A percentile compares a stretch with the other conserved stretches of the same genome.
Evolutionary conservation across 92 coral and sea anemone genomes (phyloP).

Genomic region (Chrysogorgia sp.): DNA sequence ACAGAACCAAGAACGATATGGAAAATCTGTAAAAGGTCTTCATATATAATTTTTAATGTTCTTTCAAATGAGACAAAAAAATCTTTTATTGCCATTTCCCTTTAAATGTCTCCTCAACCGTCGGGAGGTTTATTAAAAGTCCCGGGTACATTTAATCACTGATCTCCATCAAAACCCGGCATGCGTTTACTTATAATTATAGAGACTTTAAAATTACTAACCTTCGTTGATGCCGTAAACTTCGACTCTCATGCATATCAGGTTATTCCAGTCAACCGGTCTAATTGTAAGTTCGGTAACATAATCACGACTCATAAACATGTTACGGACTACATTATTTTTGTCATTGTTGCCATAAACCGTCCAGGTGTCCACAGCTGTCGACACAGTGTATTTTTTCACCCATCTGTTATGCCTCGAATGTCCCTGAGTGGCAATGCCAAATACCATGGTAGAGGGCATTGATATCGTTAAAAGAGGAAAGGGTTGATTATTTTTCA

Average conservation of each 20-base stretch:
- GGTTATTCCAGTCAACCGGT: not conserved
- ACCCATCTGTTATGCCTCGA: not conserved
- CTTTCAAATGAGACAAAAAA: too few species aligned
- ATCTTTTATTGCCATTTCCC: too few species aligned
- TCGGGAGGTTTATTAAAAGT: too few species aligned
- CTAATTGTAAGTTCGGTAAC: too few species aligned
- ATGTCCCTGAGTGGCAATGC: not conserved
- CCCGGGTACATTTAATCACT: too few species aligned
- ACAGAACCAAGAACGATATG: too few species aligned
- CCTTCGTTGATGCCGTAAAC: constrained; percentile 8
- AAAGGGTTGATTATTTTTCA: not conserved
- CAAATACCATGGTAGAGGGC: not conserved
- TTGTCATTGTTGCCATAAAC: not conserved
- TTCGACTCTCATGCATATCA: constrained; percentile 10
- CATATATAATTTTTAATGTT: too few species aligned
- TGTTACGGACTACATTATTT: not conserved
- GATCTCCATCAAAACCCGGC: too few species aligned
- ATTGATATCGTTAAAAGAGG: too few species aligned
- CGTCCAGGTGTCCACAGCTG: not conserved
- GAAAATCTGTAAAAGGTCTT: too few species aligned
- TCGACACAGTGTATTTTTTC: not conserved
- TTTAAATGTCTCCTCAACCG: too few species aligned
- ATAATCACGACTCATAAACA: not conserved
- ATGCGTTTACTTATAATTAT: not conserved
- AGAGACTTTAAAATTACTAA: not conserved